Conservation (phyloP, 1,140 invertebrate genomes). For the Macrobrachium nipponense region DNA sequence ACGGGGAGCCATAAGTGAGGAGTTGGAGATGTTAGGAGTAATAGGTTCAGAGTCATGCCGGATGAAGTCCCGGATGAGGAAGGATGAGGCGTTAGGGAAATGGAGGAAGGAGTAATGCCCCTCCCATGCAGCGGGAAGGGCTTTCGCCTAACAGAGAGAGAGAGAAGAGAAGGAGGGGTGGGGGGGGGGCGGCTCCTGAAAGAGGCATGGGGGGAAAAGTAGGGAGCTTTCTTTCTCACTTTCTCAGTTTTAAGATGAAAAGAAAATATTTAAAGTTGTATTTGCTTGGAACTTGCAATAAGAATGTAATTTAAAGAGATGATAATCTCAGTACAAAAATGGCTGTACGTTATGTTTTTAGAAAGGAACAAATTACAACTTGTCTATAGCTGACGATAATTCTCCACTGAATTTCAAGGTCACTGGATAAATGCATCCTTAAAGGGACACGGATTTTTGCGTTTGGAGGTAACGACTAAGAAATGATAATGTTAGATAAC, state of each 20-base stretch:
- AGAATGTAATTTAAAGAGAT: neutral
- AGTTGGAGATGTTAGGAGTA: no score
- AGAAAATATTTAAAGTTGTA: neutral
- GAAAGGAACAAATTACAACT: no score
- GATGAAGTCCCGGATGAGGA: neutral
- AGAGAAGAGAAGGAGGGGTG: neutral
- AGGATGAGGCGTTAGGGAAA: conserved; percentile 1
- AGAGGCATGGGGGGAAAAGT: neutral
- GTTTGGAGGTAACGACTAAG: no score
- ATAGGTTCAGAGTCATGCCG: neutral
- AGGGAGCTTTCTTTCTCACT: neutral
- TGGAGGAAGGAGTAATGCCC: conserved; percentile 7
- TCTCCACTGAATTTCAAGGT: no score
- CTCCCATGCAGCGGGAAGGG: neutral
- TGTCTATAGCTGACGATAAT: no score
- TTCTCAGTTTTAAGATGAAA: neutral
- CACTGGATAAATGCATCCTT: no score
- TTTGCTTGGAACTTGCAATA: neutral
- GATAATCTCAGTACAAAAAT: no score
- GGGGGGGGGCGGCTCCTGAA: no score
- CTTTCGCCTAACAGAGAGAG: neutral
- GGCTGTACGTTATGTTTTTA: no score
- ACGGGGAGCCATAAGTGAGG: no score
- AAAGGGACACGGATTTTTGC: no score
- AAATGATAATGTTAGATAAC: no score